phyloP scores from a whole-genome alignment of 2,113 vertebrate genomes.

The Lepus timidus region DNA sequence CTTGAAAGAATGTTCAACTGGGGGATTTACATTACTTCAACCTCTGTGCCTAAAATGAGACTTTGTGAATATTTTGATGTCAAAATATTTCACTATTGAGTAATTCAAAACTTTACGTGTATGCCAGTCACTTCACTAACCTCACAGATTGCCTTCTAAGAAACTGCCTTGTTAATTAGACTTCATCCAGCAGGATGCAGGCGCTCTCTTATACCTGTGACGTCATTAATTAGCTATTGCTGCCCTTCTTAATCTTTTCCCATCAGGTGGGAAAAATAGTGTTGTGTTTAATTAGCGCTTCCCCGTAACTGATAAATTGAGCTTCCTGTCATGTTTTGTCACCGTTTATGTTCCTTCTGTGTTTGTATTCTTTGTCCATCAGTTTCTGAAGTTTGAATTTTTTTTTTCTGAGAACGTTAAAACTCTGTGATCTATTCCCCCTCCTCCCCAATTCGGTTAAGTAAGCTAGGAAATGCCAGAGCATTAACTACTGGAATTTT shows the following conservation, averaged over 20 bases:
- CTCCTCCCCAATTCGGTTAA: background rate
- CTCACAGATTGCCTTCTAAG: background rate
- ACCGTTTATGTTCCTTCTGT: slow-evolving; percentile 1
- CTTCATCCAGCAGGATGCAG: background rate
- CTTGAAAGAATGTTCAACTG: background rate
- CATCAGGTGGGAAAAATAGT: slow-evolving; percentile 2
- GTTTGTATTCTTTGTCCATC: background rate
- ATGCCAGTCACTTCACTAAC: background rate
- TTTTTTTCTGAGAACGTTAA: slow-evolving; percentile 1
- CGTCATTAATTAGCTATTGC: slow-evolving; percentile 2
- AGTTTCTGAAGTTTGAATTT: background rate
- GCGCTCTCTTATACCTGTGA: slow-evolving; percentile 21
- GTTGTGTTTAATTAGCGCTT: slow-evolving; percentile 48
- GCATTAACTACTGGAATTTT: slow-evolving; percentile 1
- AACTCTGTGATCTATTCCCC: background rate
- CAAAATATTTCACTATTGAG: slow-evolving; percentile 3
- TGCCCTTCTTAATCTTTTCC: background rate
- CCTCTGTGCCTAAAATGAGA: background rate
- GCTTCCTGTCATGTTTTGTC: background rate
- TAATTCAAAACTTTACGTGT: background rate
- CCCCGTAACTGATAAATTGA: background rate
- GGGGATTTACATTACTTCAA: background rate
- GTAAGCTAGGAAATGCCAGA: background rate
- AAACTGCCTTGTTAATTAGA: background rate
- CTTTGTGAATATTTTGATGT: slow-evolving; percentile 52